A percentile compares a stretch with the other conserved stretches of the same genome.
Evolutionary conservation across 2,888 invertebrate species (phyloP).

Genomic region (Tanytarsus gracilentus): DNA sequence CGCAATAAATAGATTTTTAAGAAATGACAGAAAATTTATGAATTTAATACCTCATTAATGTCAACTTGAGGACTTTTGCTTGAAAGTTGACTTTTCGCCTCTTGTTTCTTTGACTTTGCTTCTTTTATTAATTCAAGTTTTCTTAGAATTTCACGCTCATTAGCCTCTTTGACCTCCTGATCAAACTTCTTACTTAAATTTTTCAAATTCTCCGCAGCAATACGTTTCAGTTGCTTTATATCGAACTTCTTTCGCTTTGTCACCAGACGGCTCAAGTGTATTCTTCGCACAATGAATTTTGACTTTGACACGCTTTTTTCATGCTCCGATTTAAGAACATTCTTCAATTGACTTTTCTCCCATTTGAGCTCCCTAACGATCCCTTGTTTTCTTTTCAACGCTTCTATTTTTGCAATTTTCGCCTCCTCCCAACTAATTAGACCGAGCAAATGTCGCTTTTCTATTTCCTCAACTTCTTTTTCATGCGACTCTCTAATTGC

Average conservation of each 20-base stretch:
- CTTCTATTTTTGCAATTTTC: not conserved
- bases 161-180: not conserved
- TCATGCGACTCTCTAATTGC: not conserved
- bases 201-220: not conserved
- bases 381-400: not conserved
- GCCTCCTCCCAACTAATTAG: not conserved
- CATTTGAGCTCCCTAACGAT: not conserved
- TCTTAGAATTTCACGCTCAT: not conserved
- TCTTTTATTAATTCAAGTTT: not conserved
- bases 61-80: not conserved
- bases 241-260: not conserved
- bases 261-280: not conserved
- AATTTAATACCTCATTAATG: not conserved
- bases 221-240: not conserved
- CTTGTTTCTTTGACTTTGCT: too few species aligned
- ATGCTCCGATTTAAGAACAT: not conserved
- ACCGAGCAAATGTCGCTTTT: not conserved
- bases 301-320: conserved; percentile 5
- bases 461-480: not conserved
- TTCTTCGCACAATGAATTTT: not conserved
- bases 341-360: not conserved
- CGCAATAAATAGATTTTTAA: not conserved
- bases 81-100: not conserved
- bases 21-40: not conserved
- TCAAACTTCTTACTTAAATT: not conserved